Evolutionary conservation across 1,140 invertebrate species (phyloP).

Genomic region (Pseudomyrmex cubaensis): DNA sequence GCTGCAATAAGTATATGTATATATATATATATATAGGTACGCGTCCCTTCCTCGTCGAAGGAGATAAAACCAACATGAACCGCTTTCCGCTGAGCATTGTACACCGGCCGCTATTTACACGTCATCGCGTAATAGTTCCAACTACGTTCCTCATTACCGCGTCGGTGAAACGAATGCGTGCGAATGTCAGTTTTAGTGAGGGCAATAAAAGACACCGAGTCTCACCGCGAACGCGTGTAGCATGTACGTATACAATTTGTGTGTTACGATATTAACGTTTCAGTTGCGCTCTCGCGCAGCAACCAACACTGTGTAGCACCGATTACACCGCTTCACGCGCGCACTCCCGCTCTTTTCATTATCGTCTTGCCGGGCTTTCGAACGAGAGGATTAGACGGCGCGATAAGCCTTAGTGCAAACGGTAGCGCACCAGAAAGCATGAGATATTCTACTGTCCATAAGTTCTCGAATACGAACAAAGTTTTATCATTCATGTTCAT

Average conservation of each 20-base stretch:
- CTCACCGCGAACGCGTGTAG: not conserved
- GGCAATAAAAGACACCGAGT: conserved; percentile 63
- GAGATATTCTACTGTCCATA: conserved; percentile 6
- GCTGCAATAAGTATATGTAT: conserved; percentile 7
- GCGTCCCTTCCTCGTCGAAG: conserved; percentile 21
- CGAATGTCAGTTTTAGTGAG: conserved; percentile 66
- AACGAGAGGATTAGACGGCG: conserved; percentile 54
- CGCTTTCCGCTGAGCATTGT: conserved; percentile 48
- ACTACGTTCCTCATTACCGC: conserved; percentile 62
- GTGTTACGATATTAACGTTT: conserved; percentile 41
- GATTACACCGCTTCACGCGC: not conserved
- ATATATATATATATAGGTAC: not conserved
- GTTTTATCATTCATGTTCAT: not conserved
- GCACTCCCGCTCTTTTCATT: conserved; percentile 46
- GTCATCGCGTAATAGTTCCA: conserved; percentile 67
- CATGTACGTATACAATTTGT: not conserved
- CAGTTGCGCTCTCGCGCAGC: not conserved
- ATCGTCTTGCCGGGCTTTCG: conserved; percentile 35
- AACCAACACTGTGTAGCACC: not conserved
- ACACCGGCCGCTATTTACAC: conserved; percentile 63
- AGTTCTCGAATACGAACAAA: not conserved
- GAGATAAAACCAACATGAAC: conserved; percentile 60
- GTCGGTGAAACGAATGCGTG: conserved; percentile 49
- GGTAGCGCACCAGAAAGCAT: not conserved
- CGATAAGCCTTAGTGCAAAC: conserved; percentile 47